Conservation (phyloP, 1,140 invertebrate species). For the Oryctes rhinoceros region DNA sequence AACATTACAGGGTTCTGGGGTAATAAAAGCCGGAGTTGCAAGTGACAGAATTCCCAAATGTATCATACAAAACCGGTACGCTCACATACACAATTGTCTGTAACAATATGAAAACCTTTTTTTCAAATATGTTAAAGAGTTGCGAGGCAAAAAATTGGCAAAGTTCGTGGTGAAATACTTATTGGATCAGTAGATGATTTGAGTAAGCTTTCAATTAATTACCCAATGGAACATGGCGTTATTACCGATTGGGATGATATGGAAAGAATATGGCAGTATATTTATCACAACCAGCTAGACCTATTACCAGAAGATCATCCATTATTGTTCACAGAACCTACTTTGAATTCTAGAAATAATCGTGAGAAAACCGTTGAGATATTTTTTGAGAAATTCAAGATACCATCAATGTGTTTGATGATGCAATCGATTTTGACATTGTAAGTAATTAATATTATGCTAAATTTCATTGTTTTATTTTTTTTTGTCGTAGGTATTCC, state of each 20-base stretch:
- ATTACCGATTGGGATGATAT: conserved; percentile 99
- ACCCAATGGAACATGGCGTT: conserved; percentile 99
- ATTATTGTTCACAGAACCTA: conserved; percentile 96
- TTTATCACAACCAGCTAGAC: conserved; percentile 94
- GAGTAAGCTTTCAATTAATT: conserved; percentile 92
- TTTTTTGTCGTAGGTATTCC: conserved; percentile 78
- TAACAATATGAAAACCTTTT: conserved; percentile 69
- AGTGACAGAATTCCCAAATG: not conserved
- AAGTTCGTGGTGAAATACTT: conserved; percentile 96
- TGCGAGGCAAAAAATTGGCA: conserved; percentile 97
- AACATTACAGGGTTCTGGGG: conserved; percentile 22
- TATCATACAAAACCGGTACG: conserved; percentile 15
- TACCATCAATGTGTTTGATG: not conserved
- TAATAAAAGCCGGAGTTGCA: conserved; percentile 35
- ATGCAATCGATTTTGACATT: conserved; percentile 78
- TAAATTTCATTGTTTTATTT: not conserved
- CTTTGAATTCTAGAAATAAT: conserved; percentile 74
- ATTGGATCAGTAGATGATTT: conserved; percentile 96
- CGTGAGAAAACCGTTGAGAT: conserved; percentile 9
- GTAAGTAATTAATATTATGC: conserved; percentile 69
- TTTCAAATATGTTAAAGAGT: conserved; percentile 86
- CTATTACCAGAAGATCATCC: conserved; percentile 99
- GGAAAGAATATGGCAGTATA: conserved; percentile 99
- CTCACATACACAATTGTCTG: not conserved
- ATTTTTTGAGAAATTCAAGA: conserved; percentile 34